phyloP scores from a whole-genome alignment of 2,113 vertebrate genomes.

The Microcebus griseorufus region DNA sequence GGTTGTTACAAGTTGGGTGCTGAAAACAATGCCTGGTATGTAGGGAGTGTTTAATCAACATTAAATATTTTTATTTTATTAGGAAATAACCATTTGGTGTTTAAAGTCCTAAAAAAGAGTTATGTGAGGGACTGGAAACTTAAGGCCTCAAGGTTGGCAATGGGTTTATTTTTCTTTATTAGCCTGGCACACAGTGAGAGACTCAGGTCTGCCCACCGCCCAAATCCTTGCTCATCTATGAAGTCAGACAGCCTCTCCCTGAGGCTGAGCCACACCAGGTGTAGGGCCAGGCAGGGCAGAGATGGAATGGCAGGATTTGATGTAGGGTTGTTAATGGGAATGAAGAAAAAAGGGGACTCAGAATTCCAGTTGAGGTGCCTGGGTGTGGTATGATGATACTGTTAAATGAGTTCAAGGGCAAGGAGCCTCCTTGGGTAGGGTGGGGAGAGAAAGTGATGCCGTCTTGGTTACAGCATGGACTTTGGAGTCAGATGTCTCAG shows the following conservation, averaged over 20 bases:
- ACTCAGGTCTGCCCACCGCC: fast-evolving
- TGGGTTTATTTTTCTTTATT: not conserved
- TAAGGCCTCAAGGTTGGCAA: not conserved
- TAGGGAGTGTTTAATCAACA: not conserved
- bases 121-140: no score
- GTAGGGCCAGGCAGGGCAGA: not conserved
- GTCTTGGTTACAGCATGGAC: not conserved
- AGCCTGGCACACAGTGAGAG: no score
- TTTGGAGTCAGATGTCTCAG: not conserved
- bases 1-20: not conserved
- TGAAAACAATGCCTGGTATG: not conserved
- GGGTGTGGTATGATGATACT: not conserved
- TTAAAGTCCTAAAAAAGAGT: not conserved
- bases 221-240: not conserved
- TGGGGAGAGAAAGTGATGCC: not conserved
- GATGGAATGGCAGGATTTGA: not conserved
- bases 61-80: not conserved
- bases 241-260: no score
- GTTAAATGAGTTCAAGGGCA: not conserved
- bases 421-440: not conserved
- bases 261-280: not conserved
- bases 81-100: not conserved
- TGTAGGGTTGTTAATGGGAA: not conserved
- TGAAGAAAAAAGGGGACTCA: not conserved
- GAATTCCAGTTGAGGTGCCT: not conserved